phyloP scores from a whole-genome alignment of 2,888 invertebrate species.

The Omphaloscelis lunosa region DNA sequence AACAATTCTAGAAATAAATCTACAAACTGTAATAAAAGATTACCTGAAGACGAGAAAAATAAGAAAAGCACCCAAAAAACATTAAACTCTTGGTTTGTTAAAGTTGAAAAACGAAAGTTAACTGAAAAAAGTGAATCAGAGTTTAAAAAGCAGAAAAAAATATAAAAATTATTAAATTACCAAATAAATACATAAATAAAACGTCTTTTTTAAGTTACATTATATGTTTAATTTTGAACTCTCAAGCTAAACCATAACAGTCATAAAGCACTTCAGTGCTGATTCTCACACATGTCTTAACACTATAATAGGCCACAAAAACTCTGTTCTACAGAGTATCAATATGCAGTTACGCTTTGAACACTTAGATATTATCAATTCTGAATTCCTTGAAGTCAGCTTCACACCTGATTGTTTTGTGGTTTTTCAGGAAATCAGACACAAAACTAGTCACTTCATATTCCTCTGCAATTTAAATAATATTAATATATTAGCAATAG shows the following conservation, averaged over 20 bases:
- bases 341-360: not conserved
- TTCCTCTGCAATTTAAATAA: conserved; percentile 85
- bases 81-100: conserved; percentile 84
- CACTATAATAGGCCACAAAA: conserved; percentile 19
- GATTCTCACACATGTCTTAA: conserved; percentile 1
- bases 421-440: conserved; percentile 87
- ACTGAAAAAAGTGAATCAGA: conserved; percentile 65
- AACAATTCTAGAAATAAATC: conserved; percentile 94
- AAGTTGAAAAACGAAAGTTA: conserved; percentile 79
- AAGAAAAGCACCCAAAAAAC: conserved; percentile 81
- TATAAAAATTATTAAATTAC: conserved; percentile 20
- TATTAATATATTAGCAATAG: not conserved
- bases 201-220: conserved; percentile 2
- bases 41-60: conserved; percentile 76
- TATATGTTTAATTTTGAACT: conserved; percentile 38
- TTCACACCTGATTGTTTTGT: conserved; percentile 88
- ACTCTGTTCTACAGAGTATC: conserved; percentile 26
- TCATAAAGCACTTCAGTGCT: conserved; percentile 26
- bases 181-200: conserved; percentile 13
- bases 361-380: conserved; percentile 79
- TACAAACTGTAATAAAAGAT: conserved; percentile 90
- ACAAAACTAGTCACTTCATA: conserved; percentile 89
- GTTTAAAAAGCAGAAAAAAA: conserved; percentile 71
- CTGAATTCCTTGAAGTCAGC: conserved; percentile 87
- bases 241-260: conserved; percentile 8